Evolutionary conservation across 2,888 invertebrate genomes (phyloP).

Genomic region (Eilema griseolum): DNA sequence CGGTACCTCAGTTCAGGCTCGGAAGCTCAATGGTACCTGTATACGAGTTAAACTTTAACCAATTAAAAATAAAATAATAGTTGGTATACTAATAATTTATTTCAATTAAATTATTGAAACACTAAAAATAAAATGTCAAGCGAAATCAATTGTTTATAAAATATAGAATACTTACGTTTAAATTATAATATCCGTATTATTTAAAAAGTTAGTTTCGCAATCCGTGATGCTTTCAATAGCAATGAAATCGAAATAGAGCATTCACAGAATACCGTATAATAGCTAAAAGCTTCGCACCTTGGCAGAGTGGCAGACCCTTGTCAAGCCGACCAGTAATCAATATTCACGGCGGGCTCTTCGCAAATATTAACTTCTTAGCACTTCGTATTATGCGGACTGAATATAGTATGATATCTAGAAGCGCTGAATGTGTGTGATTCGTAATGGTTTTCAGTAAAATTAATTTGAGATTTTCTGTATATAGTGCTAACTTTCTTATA

Average conservation of each 20-base stretch:
- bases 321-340: constrained; percentile 69
- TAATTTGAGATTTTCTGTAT: not conserved
- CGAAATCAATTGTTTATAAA: too few species aligned
- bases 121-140: too few species aligned
- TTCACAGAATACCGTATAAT: constrained; percentile 42
- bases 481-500: too few species aligned
- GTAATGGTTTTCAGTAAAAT: not conserved
- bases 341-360: constrained; percentile 60
- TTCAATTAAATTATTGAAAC: too few species aligned
- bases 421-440: not conserved
- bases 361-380: constrained; percentile 66
- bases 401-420: constrained; percentile 16
- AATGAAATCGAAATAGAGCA: not conserved
- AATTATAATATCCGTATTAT: too few species aligned
- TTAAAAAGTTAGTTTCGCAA: too few species aligned
- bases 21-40: too few species aligned
- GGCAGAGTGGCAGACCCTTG: constrained; percentile 64
- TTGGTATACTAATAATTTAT: too few species aligned
- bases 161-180: too few species aligned
- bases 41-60: too few species aligned
- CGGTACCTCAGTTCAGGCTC: too few species aligned
- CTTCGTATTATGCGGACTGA: constrained; percentile 26
- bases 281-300: constrained; percentile 50
- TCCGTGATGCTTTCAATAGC: not conserved
- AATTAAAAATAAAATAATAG: too few species aligned